Evolutionary conservation across 1,140 invertebrate genomes (phyloP), one percentile per base, ranked within the genome.

Genomic region (Aphelenchoides besseyi): DNA sequence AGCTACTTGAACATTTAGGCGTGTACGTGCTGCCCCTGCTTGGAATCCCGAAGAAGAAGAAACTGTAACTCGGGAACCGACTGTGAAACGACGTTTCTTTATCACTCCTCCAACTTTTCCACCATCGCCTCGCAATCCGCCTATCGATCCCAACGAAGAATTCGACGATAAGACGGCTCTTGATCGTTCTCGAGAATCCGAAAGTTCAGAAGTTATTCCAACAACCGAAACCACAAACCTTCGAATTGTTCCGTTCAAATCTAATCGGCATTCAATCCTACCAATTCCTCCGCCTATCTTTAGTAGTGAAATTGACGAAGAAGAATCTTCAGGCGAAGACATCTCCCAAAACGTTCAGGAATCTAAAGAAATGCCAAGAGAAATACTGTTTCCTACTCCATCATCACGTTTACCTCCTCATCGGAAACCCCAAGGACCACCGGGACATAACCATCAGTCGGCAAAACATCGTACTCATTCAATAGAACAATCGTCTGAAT

Each of bases 161-260:
- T 66, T 66, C 26, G 55, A 59, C 55, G 55, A 59, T 18, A 5
- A 23, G 18, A 33, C 5, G 5, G 55, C 18, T 5, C 26, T 59
- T 8, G 55, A 8, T 5, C 5, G 5, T 8, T 5, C 26, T 8
- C 5, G 18, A 8, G 55, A 59, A 33, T 5, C 5, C 5, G 55
- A 59, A 33, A 12, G 23, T 8, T 8, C 5, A 5, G 55, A 59
- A 12, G 5, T 18, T 8, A 29, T 59, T 33, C 55, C 18, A 23
- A 59, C 55, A 12, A 59, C 55, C 5, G 55, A 59, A 23, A 59
- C 55, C 5, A 59, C 55, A 59, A 59, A 59, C 18, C 55, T 59
- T 33, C 55, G 55, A 28, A 12, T 59, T 33, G 55, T 59, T 28
- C 55, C 55, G 5, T 59, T 59, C 55, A 33, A 59, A 5, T 5